Conservation (phyloP, 2,113 vertebrate genomes). For the Cisticola juncidis region DNA sequence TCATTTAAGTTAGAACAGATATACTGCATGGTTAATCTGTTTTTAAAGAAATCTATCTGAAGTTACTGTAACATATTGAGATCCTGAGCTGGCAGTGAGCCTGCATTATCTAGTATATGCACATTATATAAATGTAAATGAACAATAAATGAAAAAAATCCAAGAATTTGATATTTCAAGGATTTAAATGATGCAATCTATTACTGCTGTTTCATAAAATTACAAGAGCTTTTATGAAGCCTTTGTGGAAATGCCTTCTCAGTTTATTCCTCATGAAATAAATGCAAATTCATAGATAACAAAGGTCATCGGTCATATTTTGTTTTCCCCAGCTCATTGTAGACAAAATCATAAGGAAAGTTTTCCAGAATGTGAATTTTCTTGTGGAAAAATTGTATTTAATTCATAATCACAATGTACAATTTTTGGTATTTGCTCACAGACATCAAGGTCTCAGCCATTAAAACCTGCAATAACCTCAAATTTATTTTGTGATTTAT, state of each 20-base stretch:
- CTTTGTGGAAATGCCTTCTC: background rate
- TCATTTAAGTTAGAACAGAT: background rate
- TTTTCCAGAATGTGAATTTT: background rate
- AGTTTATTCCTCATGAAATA: background rate
- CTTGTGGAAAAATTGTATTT: background rate
- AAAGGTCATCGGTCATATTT: background rate
- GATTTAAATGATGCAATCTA: background rate
- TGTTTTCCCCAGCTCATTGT: background rate
- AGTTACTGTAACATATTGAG: background rate
- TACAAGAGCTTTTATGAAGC: background rate
- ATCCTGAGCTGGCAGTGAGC: background rate
- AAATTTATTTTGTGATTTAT: background rate
- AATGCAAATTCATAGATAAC: background rate
- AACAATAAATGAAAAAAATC: background rate
- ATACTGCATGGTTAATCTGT: background rate
- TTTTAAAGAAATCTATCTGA: background rate
- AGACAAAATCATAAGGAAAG: background rate
- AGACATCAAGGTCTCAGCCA: background rate
- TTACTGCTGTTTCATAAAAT: background rate
- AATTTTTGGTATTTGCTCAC: background rate
- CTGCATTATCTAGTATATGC: background rate
- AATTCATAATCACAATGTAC: background rate
- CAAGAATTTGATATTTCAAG: background rate
- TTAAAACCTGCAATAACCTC: background rate
- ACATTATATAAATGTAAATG: background rate